Evolutionary conservation across 2,888 invertebrate genomes (phyloP), one percentile per base, ranked within the genome.

Genomic region (Lagria hirta): DNA sequence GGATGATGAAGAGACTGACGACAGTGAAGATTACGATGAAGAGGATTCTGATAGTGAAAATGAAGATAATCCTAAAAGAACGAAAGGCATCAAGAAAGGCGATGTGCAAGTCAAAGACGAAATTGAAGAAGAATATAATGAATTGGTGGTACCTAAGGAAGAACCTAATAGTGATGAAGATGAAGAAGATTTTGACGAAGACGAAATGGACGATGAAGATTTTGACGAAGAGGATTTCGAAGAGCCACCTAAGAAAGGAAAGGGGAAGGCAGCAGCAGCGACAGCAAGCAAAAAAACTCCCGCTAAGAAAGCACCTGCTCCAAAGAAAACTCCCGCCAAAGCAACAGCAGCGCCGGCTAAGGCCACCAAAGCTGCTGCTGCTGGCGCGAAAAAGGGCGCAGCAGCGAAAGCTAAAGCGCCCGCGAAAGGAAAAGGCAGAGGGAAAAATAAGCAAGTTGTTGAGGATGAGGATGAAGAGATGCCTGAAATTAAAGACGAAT

Each of bases 51-150:
- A 23, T 5, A 30, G 30, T 11, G 30, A 30, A 11, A 21, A 18
- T 8, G 12, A 12, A 2, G 22, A 34, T 8, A 16, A 34, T 14
- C 11, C 16, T 7, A 14, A 12, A 27, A 36, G 27, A 18, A n/a
- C 4, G 16, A 7, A 4, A 26, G 33, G 12, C 13, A 21, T 2
- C 20, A 12, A 7, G 23, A 35, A 24, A 15, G 17, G 18, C 13
- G 18, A 21, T 11, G 16, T 20, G 8, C 16, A 22, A 8, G 18
- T 15, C 3, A 26, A 27, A n/a, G 42, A 42, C 4, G 42, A 42
- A 7, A 42, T 42, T 12, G 42, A 42, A 11, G 42, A 42, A 13
- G 42, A 42, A 12, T 11, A 13, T 5, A 26, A 43, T 11, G 43
- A 43, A 4, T 20, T 43, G 21, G 10, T 34, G 2, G 43, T 12